A percentile compares a stretch with the other conserved stretches of the same genome.
phyloP scores from a whole-genome alignment of 2,888 invertebrate species.

The Synanthedon formicaeformis region DNA sequence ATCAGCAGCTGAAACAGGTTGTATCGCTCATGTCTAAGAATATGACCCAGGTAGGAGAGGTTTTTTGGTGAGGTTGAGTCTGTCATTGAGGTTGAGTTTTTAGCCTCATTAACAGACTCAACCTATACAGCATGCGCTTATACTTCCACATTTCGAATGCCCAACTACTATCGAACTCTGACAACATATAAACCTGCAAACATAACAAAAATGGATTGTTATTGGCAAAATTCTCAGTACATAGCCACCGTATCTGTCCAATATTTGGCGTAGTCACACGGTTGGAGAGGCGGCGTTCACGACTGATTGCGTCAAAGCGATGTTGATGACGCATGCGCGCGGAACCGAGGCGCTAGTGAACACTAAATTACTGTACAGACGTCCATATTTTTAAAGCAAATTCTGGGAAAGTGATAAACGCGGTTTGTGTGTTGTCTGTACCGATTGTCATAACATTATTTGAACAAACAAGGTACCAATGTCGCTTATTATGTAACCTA shows the following conservation, averaged over 20 bases:
- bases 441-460: too few species aligned
- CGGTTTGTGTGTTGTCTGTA: constrained; percentile 1
- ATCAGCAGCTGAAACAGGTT: too few species aligned
- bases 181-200: background rate
- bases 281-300: constrained; percentile 13
- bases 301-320: constrained; percentile 21
- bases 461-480: too few species aligned
- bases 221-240: constrained; percentile 5
- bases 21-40: too few species aligned
- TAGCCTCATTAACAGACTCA: too few species aligned
- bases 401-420: constrained; percentile 17
- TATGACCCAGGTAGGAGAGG: too few species aligned
- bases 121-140: too few species aligned
- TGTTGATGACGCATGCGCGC: constrained; percentile 24
- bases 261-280: constrained; percentile 5
- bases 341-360: constrained; percentile 14
- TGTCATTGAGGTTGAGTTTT: too few species aligned
- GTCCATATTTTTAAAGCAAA: constrained; percentile 9
- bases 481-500: too few species aligned
- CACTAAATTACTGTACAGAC: constrained; percentile 10
- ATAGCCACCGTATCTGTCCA: constrained; percentile 9
- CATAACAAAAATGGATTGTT: constrained; percentile 18
- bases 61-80: too few species aligned
- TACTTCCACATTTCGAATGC: too few species aligned
- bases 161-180: too few species aligned